Base-by-base conservation (phyloP, 2,888 invertebrate species). In the Crepidodera aurea region DNA sequence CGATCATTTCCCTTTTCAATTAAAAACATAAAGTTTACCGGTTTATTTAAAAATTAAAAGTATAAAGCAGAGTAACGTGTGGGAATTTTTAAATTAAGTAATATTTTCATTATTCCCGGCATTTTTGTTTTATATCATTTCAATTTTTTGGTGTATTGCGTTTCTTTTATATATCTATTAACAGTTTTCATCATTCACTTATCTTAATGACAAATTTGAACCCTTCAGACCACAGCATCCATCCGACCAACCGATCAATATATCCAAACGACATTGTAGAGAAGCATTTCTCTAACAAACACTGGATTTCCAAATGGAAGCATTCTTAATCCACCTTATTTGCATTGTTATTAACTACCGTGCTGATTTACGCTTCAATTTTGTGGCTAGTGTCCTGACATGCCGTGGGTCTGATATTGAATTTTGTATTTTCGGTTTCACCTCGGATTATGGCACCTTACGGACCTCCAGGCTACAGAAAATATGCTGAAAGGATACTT, bases 321-420 rank as follows among this genome's bases (percentile, higher is more conserved):
- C 69, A 65, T 71, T 71, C 73, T 72, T 73, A 73, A 74, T 70
- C 70, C 73, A 70, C 73, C 76, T 75, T 74, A 78, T 78, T 78
- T 78, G 77, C 78, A 78, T 78, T 75, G 77, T 78, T 78, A 78
- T 78, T 78, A 77, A 77, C 74, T 74, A 73, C 65, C 62, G 60
- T 67, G 66, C 67, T 73, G 76, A 76, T 77, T 75, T 76, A 76
- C 73, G 71, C 62, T 62, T 65, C 68, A 58, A 65, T 67, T 68
- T 66, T 46, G 54, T 44, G 40, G 51, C 42, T 42, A 55, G 46
- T 51, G 29, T 46, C 58, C 18, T 57, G 48, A 60, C 62, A 54
- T 51, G 54, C 44, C 40, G 34, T 57, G 44, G 55, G 37, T 44
- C 37, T 55, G 42, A 61, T 64, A 66, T 66, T 64, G 51, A 64